A percentile compares a stretch with the other conserved stretches of the same genome.
These are phyloP conservation scores for Campylomormyrus numenius DNA, from an alignment of 2,113 vertebrate species.

Conservation along the genomic window DNA sequence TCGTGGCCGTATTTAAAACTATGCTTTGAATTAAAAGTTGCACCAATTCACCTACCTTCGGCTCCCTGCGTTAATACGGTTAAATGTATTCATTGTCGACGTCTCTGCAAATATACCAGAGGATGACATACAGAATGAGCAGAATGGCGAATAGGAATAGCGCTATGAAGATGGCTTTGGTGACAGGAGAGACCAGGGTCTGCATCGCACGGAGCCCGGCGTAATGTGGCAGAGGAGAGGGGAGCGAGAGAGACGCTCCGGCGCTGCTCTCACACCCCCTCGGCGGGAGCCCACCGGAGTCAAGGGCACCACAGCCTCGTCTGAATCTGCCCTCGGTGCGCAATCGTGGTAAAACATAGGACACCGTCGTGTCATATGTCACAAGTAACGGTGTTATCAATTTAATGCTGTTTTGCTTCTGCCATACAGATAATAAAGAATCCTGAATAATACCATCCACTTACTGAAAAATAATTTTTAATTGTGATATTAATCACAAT, in stretches of 20 bases:
- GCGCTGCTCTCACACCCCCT: background rate
- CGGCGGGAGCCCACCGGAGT: background rate
- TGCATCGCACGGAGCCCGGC: slow-evolving; percentile 20
- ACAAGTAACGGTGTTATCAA: background rate
- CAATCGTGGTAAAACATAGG: background rate
- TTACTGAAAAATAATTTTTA: background rate
- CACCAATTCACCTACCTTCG: background rate
- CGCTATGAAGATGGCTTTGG: slow-evolving; percentile 30
- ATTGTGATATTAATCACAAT: background rate
- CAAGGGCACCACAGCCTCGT: background rate
- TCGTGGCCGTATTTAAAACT: background rate
- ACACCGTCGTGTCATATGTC: background rate
- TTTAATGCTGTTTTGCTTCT: background rate
- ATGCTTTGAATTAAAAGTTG: background rate
- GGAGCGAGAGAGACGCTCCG: background rate
- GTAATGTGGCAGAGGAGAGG: background rate
- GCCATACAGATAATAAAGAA: background rate
- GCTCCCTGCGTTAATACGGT: background rate
- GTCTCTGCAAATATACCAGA: slow-evolving; percentile 34
- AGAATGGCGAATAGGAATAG: slow-evolving; percentile 30
- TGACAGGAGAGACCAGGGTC: slow-evolving; percentile 24
- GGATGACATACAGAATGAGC: slow-evolving; percentile 30
- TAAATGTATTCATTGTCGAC: slow-evolving; percentile 23
- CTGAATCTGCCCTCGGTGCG: background rate
- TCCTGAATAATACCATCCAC: background rate